phyloP scores from a whole-genome alignment of 2,797 vertebrate species.

The Manis javanica region DNA sequence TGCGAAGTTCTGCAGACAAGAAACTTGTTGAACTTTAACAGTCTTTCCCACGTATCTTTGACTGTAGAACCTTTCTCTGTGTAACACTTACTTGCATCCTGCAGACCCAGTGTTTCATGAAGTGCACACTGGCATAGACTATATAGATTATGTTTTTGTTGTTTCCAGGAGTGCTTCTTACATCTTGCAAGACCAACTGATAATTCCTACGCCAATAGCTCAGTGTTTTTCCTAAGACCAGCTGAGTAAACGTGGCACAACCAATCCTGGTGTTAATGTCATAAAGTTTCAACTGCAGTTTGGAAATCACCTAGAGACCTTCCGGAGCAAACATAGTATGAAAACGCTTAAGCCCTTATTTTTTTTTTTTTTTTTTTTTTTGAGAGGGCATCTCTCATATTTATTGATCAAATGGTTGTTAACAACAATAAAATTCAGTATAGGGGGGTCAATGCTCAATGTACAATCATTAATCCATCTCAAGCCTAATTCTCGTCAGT shows the following conservation, averaged over 20 bases:
- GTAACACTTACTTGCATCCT: background rate
- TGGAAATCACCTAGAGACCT: conserved; percentile 5
- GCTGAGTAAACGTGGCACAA: background rate
- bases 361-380: too few relatives aligned
- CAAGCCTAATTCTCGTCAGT: too few relatives aligned
- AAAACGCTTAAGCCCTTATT: background rate
- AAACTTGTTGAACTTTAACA: background rate
- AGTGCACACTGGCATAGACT: background rate
- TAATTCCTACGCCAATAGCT: background rate
- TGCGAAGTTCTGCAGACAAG: background rate
- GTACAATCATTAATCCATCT: too few relatives aligned
- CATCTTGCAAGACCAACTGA: background rate
- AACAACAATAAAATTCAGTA: too few relatives aligned
- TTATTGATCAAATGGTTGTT: too few relatives aligned
- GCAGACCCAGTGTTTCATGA: background rate
- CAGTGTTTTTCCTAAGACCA: background rate
- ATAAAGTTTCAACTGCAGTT: background rate
- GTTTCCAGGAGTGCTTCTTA: background rate
- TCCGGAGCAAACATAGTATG: background rate
- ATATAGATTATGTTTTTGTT: background rate
- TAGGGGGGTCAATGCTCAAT: too few relatives aligned
- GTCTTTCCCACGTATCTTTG: background rate
- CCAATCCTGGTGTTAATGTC: background rate
- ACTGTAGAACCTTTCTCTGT: background rate
- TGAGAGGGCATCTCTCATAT: too few relatives aligned